Base-by-base conservation (phyloP, 2,797 vertebrate genomes). In the Vespertilio murinus region DNA sequence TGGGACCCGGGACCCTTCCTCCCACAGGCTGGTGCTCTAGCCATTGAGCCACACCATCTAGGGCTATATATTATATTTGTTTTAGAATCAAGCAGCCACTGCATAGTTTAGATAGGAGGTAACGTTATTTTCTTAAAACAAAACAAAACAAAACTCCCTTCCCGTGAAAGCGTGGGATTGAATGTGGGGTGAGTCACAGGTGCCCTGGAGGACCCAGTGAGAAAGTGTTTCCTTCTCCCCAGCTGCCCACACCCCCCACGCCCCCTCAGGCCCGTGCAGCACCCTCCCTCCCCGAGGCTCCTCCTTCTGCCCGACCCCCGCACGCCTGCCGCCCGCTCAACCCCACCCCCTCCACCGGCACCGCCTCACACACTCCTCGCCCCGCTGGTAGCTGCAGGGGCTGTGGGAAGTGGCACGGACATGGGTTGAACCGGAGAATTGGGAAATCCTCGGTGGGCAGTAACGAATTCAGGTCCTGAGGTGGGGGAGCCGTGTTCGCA, bases 281-380 rank as follows among this genome's bases (percentile, higher is more conserved):
- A 6, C 1, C 38, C 13, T 17, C 9, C 25, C 20, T 1, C 1
- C 73, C 7, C 17, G 0, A n/a, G 0, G 2, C 30, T 0, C 45
- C 0, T 0, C 35, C 89, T 69, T 33, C 59, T 22, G 8, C 20
- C 11, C 11, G 20, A 35, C 1, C 3, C 8, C 52, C 1, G 4
- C 12, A 10, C 7, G 3, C 40, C 1, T 6, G 3, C 40, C 1
- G 4, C 25, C 59, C 0, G 17, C 71, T 33, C n/a, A 10, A 18
- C 49, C 71, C 47, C 6, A 2, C 69, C 8, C 65, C 8, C 18
- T 40, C 54, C 0, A 16, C 10, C 0, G 1, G 52, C 10, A 0
- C 0, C 30, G 3, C 12, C 0, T 80, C 71, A 7, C 30, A 0
- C 71, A 7, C n/a, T 0, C 33, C 83, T 73, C 13, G 2, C 91